Evolutionary conservation across 2,113 vertebrate genomes (phyloP).

Genomic region (Cynocephalus volans): DNA sequence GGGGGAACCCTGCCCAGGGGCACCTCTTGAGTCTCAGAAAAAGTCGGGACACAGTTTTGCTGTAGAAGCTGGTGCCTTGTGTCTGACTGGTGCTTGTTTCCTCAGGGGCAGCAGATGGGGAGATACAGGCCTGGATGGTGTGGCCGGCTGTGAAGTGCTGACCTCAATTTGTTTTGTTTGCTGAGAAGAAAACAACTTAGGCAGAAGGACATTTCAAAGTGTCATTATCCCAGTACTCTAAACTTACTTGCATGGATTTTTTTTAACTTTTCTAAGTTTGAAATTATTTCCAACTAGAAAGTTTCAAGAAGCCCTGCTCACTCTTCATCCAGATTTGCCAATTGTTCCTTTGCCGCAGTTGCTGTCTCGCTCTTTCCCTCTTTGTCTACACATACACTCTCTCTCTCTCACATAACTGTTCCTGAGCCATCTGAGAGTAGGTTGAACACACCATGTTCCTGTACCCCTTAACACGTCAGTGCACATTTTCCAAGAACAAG

Average conservation of each 20-base stretch:
- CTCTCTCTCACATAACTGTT: not conserved
- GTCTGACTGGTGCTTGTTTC: not conserved
- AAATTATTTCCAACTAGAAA: conserved; percentile 22
- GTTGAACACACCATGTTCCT: not conserved
- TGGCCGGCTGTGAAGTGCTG: not conserved
- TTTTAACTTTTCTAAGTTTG: not conserved
- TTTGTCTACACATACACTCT: not conserved
- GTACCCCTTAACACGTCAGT: not conserved
- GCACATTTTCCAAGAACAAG: not conserved
- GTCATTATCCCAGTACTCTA: not conserved
- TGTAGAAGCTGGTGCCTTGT: not conserved
- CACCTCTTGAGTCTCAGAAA: not conserved
- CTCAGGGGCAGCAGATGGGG: not conserved
- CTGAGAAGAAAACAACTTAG: not conserved
- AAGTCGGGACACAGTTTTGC: not conserved
- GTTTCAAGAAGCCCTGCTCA: not conserved
- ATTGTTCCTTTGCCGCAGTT: not conserved
- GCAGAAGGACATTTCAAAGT: not conserved
- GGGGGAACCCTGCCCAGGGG: not conserved
- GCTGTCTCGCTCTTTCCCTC: not conserved
- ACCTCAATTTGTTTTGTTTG: not conserved
- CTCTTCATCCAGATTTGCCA: not conserved
- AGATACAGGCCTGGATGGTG: not conserved
- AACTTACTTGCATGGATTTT: not conserved
- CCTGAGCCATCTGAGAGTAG: not conserved